Evolutionary conservation across 2,888 invertebrate genomes (phyloP).

Genomic region (Idaea dimidiata): DNA sequence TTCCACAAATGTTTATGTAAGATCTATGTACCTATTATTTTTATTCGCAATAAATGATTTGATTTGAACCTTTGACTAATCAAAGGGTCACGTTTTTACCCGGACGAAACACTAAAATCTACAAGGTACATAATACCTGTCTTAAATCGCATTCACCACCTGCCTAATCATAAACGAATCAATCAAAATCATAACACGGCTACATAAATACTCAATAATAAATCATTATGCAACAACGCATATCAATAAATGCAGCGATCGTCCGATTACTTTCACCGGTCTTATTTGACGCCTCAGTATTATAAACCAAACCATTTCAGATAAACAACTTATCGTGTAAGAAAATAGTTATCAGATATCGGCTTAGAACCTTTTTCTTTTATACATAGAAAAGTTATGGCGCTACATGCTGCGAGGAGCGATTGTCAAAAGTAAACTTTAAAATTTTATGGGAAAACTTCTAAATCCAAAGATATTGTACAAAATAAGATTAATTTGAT

Average conservation of each 20-base stretch:
- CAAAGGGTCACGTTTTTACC: too few relatives aligned
- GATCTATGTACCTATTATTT: too few relatives aligned
- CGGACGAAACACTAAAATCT: not conserved
- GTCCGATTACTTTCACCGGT: conserved; percentile 56
- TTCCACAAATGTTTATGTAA: too few relatives aligned
- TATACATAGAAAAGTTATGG: conserved; percentile 23
- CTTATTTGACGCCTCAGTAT: conserved; percentile 34
- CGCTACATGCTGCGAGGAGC: conserved; percentile 14
- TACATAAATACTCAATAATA: conserved; percentile 36
- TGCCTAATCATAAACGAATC: conserved; percentile 22
- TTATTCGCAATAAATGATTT: too few relatives aligned
- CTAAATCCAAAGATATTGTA: not conserved
- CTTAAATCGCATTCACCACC: not conserved
- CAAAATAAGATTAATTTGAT: conserved; percentile 4
- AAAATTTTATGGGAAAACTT: not conserved
- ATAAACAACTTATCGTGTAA: conserved; percentile 59
- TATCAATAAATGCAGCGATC: conserved; percentile 35
- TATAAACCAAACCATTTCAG: conserved; percentile 61
- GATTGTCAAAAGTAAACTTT: not conserved
- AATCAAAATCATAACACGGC: conserved; percentile 23
- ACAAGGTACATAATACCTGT: not conserved
- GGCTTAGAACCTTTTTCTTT: conserved; percentile 33
- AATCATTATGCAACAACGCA: conserved; percentile 57
- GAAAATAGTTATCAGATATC: conserved; percentile 57
- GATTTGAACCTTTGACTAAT: too few relatives aligned